Conservation (phyloP, 2,888 invertebrate species). For the Tipula helvola region DNA sequence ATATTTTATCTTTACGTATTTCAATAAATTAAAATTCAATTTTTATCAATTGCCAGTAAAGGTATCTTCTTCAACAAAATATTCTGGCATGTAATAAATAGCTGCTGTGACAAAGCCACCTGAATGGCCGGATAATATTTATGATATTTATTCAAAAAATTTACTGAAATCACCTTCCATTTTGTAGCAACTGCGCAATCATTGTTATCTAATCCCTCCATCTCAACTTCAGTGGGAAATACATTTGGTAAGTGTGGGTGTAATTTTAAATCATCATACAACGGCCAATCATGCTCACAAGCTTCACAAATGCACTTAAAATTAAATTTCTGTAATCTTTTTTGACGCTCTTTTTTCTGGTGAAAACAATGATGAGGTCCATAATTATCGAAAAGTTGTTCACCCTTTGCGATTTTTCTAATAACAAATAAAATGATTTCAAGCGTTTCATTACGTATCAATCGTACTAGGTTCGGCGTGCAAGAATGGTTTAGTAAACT, state of each 20-base stretch:
- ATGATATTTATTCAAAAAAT: constrained; percentile 27
- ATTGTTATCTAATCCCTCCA: constrained; percentile 25
- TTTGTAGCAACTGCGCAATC: constrained; percentile 29
- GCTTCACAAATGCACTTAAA: constrained; percentile 68
- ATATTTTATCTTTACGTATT: background rate
- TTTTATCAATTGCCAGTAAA: background rate
- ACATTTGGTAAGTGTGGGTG: constrained; percentile 27
- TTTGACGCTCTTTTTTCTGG: constrained; percentile 41
- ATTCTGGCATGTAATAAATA: constrained; percentile 32
- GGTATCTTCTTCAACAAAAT: constrained; percentile 21
- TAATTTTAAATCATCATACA: constrained; percentile 36
- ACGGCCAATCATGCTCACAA: constrained; percentile 58
- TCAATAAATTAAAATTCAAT: background rate
- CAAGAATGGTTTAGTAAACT: constrained; percentile 83
- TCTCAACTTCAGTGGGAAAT: constrained; percentile 24
- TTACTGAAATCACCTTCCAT: constrained; percentile 29
- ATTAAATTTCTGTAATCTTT: constrained; percentile 59
- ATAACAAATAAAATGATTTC: constrained; percentile 45
- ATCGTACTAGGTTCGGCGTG: constrained; percentile 63
- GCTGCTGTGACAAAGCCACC: constrained; percentile 31
- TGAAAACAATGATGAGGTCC: constrained; percentile 66
- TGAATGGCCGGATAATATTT: constrained; percentile 30
- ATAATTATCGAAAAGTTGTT: constrained; percentile 69
- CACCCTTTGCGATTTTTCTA: constrained; percentile 54
- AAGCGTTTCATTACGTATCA: constrained; percentile 41